These are phyloP conservation scores for Actinia tenebrosa DNA, from an alignment of 64 coral and sea anemone genomes.

Conservation along the genomic window DNA sequence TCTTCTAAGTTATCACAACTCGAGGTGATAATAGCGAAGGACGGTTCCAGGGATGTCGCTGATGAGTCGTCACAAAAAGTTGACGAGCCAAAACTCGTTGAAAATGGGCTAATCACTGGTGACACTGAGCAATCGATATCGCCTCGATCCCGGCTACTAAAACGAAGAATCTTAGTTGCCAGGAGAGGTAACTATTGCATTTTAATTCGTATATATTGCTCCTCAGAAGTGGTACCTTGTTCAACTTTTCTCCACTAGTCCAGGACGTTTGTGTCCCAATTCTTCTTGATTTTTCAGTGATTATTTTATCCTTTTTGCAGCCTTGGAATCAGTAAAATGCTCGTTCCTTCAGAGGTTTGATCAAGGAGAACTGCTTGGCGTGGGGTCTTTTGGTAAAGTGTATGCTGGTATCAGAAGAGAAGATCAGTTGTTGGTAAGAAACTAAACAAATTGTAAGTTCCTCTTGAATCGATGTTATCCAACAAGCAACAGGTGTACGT, in stretches of 20 bases:
- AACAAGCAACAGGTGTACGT: too few relatives aligned
- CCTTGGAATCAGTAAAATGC: constrained; percentile 4
- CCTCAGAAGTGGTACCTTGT: too few relatives aligned
- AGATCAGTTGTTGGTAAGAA: background rate
- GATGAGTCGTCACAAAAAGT: background rate
- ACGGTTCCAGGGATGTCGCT: background rate
- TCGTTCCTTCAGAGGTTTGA: background rate
- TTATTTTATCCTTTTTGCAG: background rate
- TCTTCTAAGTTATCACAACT: background rate
- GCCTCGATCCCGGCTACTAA: background rate
- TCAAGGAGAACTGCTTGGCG: constrained; percentile 6
- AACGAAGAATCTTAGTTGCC: background rate
- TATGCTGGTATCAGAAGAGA: background rate
- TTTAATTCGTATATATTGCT: too few relatives aligned
- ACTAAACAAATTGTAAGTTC: too few relatives aligned
- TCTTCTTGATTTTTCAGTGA: background rate
- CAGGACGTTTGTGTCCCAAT: too few relatives aligned
- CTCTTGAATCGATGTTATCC: too few relatives aligned
- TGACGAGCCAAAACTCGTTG: background rate
- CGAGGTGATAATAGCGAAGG: background rate
- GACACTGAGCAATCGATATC: background rate
- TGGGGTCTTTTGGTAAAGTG: constrained; percentile 11
- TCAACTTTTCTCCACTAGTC: too few relatives aligned
- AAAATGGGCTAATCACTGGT: background rate
- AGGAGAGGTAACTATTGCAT: background rate